These are phyloP conservation scores for Amaurobius ferox DNA, from an alignment of 2,888 invertebrate species.

Conservation along the genomic window DNA sequence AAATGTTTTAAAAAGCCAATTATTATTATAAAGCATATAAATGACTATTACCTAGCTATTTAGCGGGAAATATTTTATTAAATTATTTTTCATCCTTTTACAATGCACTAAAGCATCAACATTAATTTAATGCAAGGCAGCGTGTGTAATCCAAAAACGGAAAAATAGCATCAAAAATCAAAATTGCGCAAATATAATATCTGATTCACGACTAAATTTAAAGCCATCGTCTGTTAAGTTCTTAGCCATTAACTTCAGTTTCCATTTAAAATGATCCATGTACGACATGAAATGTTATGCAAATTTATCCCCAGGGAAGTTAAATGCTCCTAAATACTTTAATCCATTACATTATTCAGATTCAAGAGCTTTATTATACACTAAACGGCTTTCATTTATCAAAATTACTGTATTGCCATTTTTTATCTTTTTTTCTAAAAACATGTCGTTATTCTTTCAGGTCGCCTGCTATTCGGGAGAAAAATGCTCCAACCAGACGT, in stretches of 20 bases:
- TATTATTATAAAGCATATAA: no score
- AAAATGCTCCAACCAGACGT: constrained; percentile 41
- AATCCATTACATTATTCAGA: not conserved
- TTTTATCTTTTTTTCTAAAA: no score
- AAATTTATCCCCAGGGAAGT: not conserved
- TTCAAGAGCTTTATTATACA: not conserved
- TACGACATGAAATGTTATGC: not conserved
- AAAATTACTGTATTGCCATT: not conserved
- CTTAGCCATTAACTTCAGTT: not conserved
- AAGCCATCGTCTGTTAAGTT: not conserved
- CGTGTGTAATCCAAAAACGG: no score
- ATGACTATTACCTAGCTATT: no score
- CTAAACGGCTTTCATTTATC: not conserved
- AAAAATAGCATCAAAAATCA: no score
- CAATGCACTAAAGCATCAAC: no score
- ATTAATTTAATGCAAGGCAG: no score
- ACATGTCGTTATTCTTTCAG: constrained; percentile 14
- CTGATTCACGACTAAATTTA: no score
- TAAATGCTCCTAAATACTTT: not conserved
- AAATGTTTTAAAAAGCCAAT: no score
- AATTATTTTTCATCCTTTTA: no score
- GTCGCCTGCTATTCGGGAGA: constrained; percentile 51
- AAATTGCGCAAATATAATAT: no score
- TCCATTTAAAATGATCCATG: not conserved
- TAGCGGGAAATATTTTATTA: no score